Evolutionary conservation across 2,888 invertebrate species (phyloP), one percentile per base, ranked within the genome.

Genomic region (Andrena hattorfiana): DNA sequence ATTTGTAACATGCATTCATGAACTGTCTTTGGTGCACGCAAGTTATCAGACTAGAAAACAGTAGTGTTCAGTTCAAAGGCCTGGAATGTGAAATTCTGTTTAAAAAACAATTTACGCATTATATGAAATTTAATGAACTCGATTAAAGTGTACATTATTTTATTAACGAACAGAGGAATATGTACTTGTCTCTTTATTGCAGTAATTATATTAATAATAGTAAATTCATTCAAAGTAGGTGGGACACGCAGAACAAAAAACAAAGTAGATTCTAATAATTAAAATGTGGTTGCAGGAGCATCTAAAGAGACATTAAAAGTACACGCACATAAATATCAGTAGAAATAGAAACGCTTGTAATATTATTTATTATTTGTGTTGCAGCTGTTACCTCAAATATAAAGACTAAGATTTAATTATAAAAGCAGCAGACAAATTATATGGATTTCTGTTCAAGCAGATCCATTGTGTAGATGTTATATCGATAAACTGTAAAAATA

Each of bases 61-160:
- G 26, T 59, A 59, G 63, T 59, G 3, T 59, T 54, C 59, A 51
- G 3, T 82, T 26, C 42, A 48, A 64, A 59, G 42, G 69, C 71
- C 64, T 73, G 78, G 79, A 79, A 84, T 79, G 69, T 75, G 51
- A 72, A 73, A 35, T 66, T 70, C 54, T 66, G 51, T 67, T 60
- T 54, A 59, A 51, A 63, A 54, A 62, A 8, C 51, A 35, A 42
- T 42, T 51, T 56, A 68, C 20, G 30, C 59, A 59, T 54, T 20
- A 20, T 42, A 48, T 30, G 28, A 48, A 67, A 71, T 84, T 75
- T 73, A 69, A 69, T 56, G 64, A 66, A 78, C 78, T 82, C 70
- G 77, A 78, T 82, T 82, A 84, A 84, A 63, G 71, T 84, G 77
- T 60, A 84, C 75, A 78, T 71, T 48, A 54, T 63, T 76, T 66